Conservation (phyloP, 2,113 vertebrate species). For the Nanorana parkeri region DNA sequence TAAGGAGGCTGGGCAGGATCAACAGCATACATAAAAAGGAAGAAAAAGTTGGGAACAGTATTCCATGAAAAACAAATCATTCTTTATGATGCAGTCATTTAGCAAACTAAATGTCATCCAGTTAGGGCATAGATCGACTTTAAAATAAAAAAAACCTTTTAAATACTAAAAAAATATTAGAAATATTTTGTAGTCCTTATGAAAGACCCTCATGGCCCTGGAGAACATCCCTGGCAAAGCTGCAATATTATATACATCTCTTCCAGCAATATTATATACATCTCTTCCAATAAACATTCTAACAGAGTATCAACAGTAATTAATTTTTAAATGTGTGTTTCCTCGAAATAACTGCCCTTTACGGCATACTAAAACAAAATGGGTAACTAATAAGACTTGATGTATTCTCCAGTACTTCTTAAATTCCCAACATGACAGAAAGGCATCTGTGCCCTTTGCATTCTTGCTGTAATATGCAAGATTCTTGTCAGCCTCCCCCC, state of each 20-base stretch:
- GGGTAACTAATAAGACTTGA: not conserved
- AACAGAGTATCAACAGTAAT: not conserved
- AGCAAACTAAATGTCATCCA: too few species aligned
- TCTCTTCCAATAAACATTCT: not conserved
- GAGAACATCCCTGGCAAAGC: not conserved
- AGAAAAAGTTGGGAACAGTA: too few species aligned
- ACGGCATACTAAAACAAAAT: not conserved
- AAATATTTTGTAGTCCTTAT: too few species aligned
- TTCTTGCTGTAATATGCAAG: constrained; percentile 30
- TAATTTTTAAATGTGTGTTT: constrained; percentile 19
- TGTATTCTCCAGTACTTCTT: constrained; percentile 1
- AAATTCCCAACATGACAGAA: constrained; percentile 16
- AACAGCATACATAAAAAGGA: too few species aligned
- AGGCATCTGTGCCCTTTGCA: constrained; percentile 28
- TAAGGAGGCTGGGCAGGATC: too few species aligned
- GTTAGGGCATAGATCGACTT: too few species aligned
- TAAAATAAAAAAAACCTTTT: too few species aligned
- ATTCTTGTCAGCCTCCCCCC: constrained; percentile 5
- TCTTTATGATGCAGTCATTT: too few species aligned
- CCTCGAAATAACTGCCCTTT: constrained; percentile 4
- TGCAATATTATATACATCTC: not conserved
- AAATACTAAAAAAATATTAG: too few species aligned
- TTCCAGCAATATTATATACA: not conserved
- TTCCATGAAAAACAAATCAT: too few species aligned
- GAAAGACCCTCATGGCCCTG: too few species aligned